phyloP scores from a whole-genome alignment of 2,797 vertebrate genomes.

The Platalea minor region DNA sequence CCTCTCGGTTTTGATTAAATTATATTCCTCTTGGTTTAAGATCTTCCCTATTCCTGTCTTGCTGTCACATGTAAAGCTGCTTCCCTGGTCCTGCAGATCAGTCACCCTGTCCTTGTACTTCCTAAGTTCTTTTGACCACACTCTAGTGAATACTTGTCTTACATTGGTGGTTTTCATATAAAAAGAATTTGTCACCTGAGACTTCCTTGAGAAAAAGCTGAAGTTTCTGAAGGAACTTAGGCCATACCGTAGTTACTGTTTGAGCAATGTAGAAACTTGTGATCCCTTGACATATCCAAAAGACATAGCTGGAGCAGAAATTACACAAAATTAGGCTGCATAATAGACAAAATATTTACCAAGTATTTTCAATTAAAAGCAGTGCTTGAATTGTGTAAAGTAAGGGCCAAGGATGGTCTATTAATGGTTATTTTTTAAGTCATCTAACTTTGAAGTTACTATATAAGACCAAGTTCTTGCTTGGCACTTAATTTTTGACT shows the following conservation, averaged over 20 bases:
- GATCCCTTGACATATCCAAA: not conserved
- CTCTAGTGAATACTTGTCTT: not conserved
- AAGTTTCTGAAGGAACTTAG: not conserved
- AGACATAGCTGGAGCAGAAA: not conserved
- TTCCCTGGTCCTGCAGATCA: not conserved
- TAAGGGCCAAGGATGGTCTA: not conserved
- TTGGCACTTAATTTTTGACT: conserved; percentile 23
- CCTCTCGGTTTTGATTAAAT: not conserved
- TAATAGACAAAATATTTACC: not conserved
- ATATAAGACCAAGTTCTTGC: not conserved
- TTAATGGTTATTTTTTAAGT: not conserved
- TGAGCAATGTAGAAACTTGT: not conserved
- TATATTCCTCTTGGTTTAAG: not conserved
- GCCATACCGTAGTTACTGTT: not conserved
- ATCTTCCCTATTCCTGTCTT: not conserved
- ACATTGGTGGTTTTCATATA: not conserved
- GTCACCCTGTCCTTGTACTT: not conserved
- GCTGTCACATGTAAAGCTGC: not conserved
- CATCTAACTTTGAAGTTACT: not conserved
- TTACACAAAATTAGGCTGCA: not conserved
- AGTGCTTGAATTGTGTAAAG: not conserved
- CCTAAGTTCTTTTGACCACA: not conserved
- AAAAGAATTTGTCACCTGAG: not conserved
- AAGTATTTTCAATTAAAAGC: not conserved
- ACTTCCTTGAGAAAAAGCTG: not conserved